phyloP scores from a whole-genome alignment of 1,140 invertebrate genomes.

The Octopus bimaculoides region DNA sequence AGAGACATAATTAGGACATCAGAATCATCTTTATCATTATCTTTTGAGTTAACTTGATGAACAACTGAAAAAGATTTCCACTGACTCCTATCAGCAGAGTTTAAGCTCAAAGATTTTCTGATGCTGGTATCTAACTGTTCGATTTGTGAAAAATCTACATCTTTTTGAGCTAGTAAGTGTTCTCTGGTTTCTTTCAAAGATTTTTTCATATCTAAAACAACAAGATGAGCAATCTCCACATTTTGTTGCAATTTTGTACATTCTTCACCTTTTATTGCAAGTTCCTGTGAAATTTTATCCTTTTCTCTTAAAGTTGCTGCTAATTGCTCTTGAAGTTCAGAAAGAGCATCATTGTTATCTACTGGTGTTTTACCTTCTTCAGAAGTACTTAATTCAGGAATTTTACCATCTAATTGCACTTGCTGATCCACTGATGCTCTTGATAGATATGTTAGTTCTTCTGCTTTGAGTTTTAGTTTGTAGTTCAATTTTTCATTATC shows the following conservation, averaged over 20 bases:
- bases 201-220: neutral
- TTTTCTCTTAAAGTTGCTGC: no score
- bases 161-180: neutral
- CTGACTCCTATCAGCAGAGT: no score
- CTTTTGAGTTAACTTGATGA: neutral
- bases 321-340: no score
- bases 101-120: neutral
- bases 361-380: neutral
- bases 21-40: neutral
- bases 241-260: neutral
- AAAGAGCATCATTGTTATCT: neutral
- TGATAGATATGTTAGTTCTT: neutral
- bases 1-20: neutral
- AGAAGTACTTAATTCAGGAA: neutral
- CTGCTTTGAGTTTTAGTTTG: neutral
- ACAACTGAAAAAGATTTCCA: neutral
- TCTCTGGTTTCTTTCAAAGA: neutral
- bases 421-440: neutral
- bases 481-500: neutral
- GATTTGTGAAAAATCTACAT: neutral
- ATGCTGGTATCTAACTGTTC: neutral
- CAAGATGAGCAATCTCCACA: neutral
- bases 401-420: neutral
- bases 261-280: neutral
- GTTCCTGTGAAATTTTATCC: neutral